Base-by-base conservation (phyloP, 1,140 invertebrate species). In the Anastatus disparis region DNA sequence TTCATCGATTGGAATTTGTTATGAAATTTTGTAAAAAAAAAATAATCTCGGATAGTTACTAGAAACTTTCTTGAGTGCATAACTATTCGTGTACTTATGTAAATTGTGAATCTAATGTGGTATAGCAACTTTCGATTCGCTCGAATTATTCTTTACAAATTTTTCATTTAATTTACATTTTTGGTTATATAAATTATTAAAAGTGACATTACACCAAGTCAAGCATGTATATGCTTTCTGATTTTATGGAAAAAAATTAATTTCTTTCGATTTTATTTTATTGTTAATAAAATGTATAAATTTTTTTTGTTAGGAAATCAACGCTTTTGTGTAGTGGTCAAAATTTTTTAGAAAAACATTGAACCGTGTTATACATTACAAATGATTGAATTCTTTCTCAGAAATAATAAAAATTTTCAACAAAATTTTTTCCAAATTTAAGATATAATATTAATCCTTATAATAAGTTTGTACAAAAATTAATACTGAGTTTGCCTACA, bases 381-480 rank as follows among this genome's bases (percentile, higher is more conserved):
- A 44, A 44, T 44, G 10, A n/a, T 44, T 13, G 15, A 53, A 67
- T 58, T 42, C 65, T 58, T 67, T 59, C 65, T 59, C 65, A 31
- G 17, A 29, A 4, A 44, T 15, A 9, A 27, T 17, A 35, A 17
- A 27, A 17, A 0, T 65, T 40, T 53, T 27, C 20, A n/a, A 27
- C 13, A 38, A 52, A 3, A 22, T 26, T n/a, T 42, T 44, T 56
- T n/a, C 17, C 17, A 31, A 15, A 27, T 42, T 42, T 3, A 24
- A 58, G 26, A 10, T 58, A 58, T 55, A 27, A 15, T 31, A 66
- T 67, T 67, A 67, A 67, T 67, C 52, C 12, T 42, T 48, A 58
- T 10, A 26, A 46, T 67, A 56, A 56, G 64, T 67, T 67, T 67
- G 64, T 67, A 67, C 35, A 58, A 58, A 67, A 17, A 67, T 46